Conservation (phyloP, 2,113 vertebrate species). For the Cinclus mexicanus region DNA sequence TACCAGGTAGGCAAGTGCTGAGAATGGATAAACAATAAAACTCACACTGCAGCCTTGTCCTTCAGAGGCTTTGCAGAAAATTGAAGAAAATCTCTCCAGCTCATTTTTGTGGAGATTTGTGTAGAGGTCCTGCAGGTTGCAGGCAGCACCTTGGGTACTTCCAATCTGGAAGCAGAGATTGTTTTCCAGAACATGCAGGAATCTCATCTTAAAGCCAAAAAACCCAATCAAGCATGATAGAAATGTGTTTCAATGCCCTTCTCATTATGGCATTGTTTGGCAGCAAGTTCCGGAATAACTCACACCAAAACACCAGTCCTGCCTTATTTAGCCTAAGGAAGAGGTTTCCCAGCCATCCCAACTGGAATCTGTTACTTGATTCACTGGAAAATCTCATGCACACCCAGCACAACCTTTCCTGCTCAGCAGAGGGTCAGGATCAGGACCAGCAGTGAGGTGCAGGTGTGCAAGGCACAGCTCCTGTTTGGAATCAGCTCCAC, state of each 20-base stretch:
- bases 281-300: background rate
- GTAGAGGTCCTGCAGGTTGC: background rate
- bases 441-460: fast-evolving
- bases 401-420: background rate
- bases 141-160: background rate
- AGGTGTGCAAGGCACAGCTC: background rate
- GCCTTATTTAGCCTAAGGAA: background rate
- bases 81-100: background rate
- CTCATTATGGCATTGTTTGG: background rate
- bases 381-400: background rate
- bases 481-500: fast-evolving
- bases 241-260: background rate
- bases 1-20: background rate
- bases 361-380: fast-evolving
- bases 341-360: background rate
- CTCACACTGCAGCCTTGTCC: background rate
- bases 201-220: background rate
- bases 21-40: background rate
- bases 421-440: background rate
- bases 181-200: background rate
- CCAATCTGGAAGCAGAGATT: background rate
- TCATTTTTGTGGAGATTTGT: background rate
- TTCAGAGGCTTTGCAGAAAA: background rate
- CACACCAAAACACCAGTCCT: background rate
- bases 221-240: background rate